Evolutionary conservation across 2,113 vertebrate species (phyloP).

Genomic region (Ivindomyrus marchei): DNA sequence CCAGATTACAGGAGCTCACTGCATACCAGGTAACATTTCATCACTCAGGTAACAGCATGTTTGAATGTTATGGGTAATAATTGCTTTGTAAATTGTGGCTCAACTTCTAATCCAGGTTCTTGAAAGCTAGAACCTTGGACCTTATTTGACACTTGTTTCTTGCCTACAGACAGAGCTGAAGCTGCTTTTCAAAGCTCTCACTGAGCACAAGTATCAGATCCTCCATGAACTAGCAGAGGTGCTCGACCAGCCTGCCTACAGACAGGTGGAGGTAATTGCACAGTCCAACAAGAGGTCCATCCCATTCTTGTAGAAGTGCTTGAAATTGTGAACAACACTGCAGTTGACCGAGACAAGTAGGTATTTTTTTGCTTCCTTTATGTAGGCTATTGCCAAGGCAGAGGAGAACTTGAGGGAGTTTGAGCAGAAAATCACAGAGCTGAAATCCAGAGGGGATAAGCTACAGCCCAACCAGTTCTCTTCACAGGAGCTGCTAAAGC

Average conservation of each 20-base stretch:
- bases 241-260: slow-evolving; percentile 70
- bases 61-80: not conserved
- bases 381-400: slow-evolving; percentile 74
- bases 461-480: slow-evolving; percentile 72
- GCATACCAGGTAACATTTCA: slow-evolving; percentile 70
- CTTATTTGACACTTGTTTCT: slow-evolving; percentile 13
- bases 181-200: slow-evolving; percentile 71
- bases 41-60: too few relatives aligned
- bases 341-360: not conserved
- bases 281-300: not conserved
- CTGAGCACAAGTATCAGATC: slow-evolving; percentile 78
- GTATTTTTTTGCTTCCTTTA: not conserved
- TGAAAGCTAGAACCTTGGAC: not conserved
- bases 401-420: slow-evolving; percentile 84
- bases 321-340: not conserved
- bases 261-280: slow-evolving; percentile 80
- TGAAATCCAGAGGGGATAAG: slow-evolving; percentile 71
- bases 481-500: slow-evolving; percentile 79
- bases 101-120: not conserved
- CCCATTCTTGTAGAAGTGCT: not conserved
- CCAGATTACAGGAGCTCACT: slow-evolving; percentile 71
- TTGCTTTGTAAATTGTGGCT: not conserved
- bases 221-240: slow-evolving; percentile 79
- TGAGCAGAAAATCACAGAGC: slow-evolving; percentile 72
- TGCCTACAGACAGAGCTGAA: slow-evolving; percentile 76